Evolutionary conservation across 2,888 invertebrate genomes (phyloP).

Genomic region (Scaeva pyrastri): DNA sequence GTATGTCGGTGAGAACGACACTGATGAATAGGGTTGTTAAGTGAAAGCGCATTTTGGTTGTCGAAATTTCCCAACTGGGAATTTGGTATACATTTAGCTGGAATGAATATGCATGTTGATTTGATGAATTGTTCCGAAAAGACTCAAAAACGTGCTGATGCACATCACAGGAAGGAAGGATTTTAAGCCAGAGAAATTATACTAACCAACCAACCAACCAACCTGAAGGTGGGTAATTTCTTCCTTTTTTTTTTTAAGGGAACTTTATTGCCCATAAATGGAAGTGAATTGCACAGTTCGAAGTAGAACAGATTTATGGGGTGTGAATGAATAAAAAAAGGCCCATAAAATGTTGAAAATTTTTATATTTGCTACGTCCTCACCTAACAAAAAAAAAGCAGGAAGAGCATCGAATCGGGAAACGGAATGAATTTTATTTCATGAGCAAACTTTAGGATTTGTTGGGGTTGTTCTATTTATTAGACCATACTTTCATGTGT

Average conservation of each 20-base stretch:
- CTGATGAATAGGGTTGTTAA: constrained; percentile 73
- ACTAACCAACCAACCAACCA: not conserved
- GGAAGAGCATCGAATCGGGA: not conserved
- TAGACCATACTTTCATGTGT: not conserved
- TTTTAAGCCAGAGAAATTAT: constrained; percentile 32
- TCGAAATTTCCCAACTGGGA: constrained; percentile 63
- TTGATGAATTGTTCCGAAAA: constrained; percentile 58
- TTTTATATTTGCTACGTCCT: constrained; percentile 9
- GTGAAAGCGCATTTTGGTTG: constrained; percentile 71
- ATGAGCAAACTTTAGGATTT: constrained; percentile 10
- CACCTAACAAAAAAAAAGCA: too few relatives aligned
- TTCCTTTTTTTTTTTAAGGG: constrained; percentile 21
- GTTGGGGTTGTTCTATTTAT: constrained; percentile 6
- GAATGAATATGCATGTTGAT: constrained; percentile 70
- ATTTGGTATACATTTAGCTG: constrained; percentile 50
- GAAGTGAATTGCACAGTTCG: constrained; percentile 55
- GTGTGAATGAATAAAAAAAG: constrained; percentile 52
- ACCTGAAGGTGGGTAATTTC: not conserved
- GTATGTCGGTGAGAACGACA: constrained; percentile 29
- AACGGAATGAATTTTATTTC: constrained; percentile 45
- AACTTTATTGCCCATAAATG: constrained; percentile 64
- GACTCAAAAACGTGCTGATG: constrained; percentile 51
- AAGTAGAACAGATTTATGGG: constrained; percentile 64
- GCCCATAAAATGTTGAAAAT: constrained; percentile 19
- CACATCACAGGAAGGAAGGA: constrained; percentile 31